Percentiles rank a stretch among this genome's conserved stretches.
Evolutionary conservation across 2,888 invertebrate genomes (phyloP).

Genomic region (Ectobius pallidus): DNA sequence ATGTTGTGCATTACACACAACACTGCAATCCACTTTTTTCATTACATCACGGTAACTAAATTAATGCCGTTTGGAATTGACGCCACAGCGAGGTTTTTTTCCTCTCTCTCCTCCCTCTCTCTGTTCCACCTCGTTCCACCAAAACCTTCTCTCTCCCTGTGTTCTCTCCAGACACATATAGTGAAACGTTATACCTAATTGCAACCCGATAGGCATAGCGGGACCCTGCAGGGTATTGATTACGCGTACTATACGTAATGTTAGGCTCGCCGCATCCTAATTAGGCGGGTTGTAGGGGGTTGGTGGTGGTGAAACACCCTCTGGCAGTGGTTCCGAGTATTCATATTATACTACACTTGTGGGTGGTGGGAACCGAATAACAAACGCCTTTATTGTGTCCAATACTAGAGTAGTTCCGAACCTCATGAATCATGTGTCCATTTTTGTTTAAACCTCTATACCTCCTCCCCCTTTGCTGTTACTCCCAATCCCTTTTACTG

Average conservation of each 20-base stretch:
- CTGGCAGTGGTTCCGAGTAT: neutral
- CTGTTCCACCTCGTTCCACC: too few species aligned
- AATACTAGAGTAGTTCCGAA: slow-evolving; percentile 23
- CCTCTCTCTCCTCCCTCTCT: neutral
- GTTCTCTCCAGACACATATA: slow-evolving; percentile 25
- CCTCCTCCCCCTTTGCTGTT: neutral
- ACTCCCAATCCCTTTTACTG: neutral
- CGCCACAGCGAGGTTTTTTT: slow-evolving; percentile 28
- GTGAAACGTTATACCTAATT: slow-evolving; percentile 29
- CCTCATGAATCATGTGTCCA: slow-evolving; percentile 25
- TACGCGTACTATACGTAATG: slow-evolving; percentile 27
- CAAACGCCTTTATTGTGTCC: slow-evolving; percentile 23
- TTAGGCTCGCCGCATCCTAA: slow-evolving; percentile 31
- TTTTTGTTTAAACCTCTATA: slow-evolving; percentile 1
- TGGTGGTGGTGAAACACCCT: slow-evolving; percentile 18
- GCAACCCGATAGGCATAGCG: slow-evolving; percentile 29
- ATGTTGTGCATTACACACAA: slow-evolving; percentile 26
- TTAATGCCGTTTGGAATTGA: slow-evolving; percentile 27
- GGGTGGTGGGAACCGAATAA: slow-evolving; percentile 20
- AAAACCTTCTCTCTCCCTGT: too few species aligned
- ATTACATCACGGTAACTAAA: slow-evolving; percentile 27
- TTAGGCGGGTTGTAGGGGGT: slow-evolving; percentile 17
- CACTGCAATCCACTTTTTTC: slow-evolving; percentile 32
- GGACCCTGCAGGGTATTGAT: slow-evolving; percentile 12
- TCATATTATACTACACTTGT: slow-evolving; percentile 26